These are phyloP conservation scores for Ciona savignyi DNA, from an alignment of 23 tunicate genomes.

Conservation along the genomic window DNA sequence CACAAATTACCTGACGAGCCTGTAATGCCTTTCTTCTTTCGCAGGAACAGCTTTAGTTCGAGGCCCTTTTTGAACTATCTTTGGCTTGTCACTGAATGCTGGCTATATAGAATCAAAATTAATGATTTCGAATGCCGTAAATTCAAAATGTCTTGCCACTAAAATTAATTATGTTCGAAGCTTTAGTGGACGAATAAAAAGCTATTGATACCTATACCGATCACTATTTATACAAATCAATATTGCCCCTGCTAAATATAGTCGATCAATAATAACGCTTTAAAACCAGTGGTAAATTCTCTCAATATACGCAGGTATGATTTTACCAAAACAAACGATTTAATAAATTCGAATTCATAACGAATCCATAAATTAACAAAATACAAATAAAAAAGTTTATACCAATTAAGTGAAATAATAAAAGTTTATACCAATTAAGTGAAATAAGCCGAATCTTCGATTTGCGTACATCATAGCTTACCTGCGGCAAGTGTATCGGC, in stretches of 20 bases:
- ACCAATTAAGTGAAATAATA: background rate
- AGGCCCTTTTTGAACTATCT: slow-evolving; percentile 63
- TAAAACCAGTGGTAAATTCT: no score
- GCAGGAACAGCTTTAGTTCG: slow-evolving; percentile 67
- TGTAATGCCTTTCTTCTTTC: slow-evolving; percentile 76
- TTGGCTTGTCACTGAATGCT: slow-evolving; percentile 60
- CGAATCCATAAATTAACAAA: background rate
- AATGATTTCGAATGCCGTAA: no score
- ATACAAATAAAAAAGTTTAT: background rate
- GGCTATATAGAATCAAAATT: slow-evolving; percentile 24
- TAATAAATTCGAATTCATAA: background rate
- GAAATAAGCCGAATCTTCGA: background rate
- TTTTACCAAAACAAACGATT: background rate
- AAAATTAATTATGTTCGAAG: no score
- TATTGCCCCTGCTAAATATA: no score
- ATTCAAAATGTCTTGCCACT: no score
- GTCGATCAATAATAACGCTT: no score
- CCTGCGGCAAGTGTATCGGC: slow-evolving; percentile 54
- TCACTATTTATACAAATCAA: no score
- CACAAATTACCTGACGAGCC: slow-evolving; percentile 65
- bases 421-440: background rate
- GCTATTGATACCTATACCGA: no score
- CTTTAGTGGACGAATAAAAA: no score
- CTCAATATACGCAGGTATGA: no score
- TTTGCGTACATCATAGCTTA: slow-evolving; percentile 1